phyloP scores from a whole-genome alignment of 2,888 invertebrate species.

The Standfussiana lucernea region DNA sequence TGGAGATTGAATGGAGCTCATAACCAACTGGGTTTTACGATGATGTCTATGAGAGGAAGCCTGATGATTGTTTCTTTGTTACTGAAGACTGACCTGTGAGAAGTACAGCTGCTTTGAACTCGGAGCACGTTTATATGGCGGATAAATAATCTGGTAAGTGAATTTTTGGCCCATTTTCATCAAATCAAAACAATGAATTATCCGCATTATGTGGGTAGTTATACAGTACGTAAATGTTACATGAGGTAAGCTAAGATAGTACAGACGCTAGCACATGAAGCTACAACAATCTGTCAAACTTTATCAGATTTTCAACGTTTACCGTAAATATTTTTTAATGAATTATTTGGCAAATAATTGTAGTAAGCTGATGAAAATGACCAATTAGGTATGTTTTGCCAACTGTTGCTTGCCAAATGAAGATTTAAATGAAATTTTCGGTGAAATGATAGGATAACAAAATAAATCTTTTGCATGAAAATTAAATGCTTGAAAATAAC shows the following conservation, averaged over 20 bases:
- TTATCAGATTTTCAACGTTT: no score
- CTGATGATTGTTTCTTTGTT: conserved; percentile 46
- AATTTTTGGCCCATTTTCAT: background rate
- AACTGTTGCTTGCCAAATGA: no score
- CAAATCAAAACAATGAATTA: background rate
- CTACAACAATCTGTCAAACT: no score
- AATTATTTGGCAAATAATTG: no score
- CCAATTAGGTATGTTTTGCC: no score
- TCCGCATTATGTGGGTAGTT: background rate
- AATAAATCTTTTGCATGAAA: no score
- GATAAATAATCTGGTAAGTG: background rate
- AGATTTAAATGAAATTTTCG: no score
- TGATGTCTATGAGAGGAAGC: conserved; percentile 40
- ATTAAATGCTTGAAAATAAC: no score
- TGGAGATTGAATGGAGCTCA: conserved; percentile 55
- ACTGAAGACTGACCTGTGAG: background rate
- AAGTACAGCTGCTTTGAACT: background rate
- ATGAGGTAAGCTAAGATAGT: background rate
- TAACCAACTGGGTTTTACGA: conserved; percentile 57
- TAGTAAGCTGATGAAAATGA: no score
- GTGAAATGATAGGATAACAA: no score
- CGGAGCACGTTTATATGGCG: background rate
- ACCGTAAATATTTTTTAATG: no score
- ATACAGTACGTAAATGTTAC: background rate
- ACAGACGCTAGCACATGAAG: no score